phyloP scores from a whole-genome alignment of 1,140 invertebrate species.

The Pygmarrhopalites habei region DNA sequence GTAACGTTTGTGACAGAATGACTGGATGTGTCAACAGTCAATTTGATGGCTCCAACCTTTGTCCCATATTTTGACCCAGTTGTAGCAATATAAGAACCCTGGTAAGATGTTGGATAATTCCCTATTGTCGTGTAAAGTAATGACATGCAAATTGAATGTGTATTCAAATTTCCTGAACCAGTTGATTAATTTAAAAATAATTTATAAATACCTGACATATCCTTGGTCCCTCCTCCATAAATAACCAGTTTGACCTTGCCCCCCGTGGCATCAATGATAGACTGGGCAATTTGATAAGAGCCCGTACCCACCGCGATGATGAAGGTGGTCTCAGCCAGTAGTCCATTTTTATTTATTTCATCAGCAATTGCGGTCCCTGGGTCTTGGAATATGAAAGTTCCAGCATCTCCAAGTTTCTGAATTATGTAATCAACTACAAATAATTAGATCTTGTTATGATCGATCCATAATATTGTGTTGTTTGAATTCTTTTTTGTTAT shows the following conservation, averaged over 20 bases:
- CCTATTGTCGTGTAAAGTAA: not conserved
- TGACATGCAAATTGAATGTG: not conserved
- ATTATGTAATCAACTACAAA: not conserved
- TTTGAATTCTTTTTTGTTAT: too few species aligned
- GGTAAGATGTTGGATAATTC: not conserved
- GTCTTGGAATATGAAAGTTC: not conserved
- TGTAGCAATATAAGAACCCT: slow-evolving; percentile 17
- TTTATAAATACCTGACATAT: not conserved
- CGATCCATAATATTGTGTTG: too few species aligned
- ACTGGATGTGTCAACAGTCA: slow-evolving; percentile 8
- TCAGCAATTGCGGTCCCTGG: not conserved
- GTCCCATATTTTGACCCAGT: slow-evolving; percentile 11
- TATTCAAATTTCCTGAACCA: not conserved
- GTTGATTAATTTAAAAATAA: not conserved
- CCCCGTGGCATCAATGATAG: slow-evolving; percentile 4
- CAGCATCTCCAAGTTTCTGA: not conserved
- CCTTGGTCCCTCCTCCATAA: slow-evolving; percentile 9
- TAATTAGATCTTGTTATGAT: too few species aligned
- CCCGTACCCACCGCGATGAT: slow-evolving; percentile 24
- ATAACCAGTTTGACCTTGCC: slow-evolving; percentile 16
- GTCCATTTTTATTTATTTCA: not conserved
- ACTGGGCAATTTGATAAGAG: not conserved
- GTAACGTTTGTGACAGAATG: too few species aligned
- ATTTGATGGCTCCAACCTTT: slow-evolving; percentile 6
- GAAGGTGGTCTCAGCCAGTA: not conserved